A percentile compares a stretch with the other conserved stretches of the same genome.
phyloP scores from a whole-genome alignment of 2,888 invertebrate genomes.

The Thelaira solivaga region DNA sequence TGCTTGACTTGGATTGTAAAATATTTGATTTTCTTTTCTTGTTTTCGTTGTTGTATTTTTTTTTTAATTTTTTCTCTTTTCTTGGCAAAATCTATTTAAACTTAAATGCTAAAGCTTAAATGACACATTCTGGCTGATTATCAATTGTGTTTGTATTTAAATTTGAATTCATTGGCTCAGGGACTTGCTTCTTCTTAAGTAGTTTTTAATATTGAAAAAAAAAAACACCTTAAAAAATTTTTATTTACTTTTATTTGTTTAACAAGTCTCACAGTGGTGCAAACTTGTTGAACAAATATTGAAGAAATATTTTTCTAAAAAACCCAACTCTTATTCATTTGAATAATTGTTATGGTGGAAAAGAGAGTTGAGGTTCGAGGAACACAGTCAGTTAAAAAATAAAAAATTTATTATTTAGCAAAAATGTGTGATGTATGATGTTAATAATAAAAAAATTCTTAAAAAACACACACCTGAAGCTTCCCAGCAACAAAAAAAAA shows the following conservation, averaged over 20 bases:
- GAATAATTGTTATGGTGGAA: not conserved
- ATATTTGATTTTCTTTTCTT: conserved; percentile 2
- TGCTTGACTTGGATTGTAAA: conserved; percentile 48
- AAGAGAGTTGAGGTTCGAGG: too few relatives aligned
- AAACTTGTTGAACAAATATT: conserved; percentile 54
- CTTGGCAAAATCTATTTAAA: not conserved
- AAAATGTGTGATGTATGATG: too few relatives aligned
- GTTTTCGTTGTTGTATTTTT: not conserved
- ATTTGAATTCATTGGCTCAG: conserved; percentile 36
- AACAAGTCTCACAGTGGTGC: conserved; percentile 33
- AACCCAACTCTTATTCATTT: not conserved
- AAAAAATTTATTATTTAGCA: too few relatives aligned
- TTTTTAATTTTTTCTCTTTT: not conserved
- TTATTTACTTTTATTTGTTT: conserved; percentile 7
- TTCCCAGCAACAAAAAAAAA: too few relatives aligned
- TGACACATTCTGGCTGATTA: conserved; percentile 30
- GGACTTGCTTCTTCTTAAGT: conserved; percentile 24
- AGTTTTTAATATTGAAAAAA: not conserved
- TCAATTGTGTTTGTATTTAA: too few relatives aligned
- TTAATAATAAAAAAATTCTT: too few relatives aligned
- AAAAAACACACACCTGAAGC: too few relatives aligned
- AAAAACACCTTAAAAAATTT: conserved; percentile 3
- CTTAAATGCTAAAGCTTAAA: not conserved
- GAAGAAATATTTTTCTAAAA: not conserved
- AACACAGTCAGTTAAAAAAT: too few relatives aligned